Evolutionary conservation across 2,797 vertebrate species (phyloP).

Genomic region (Heliangelus exortis): DNA sequence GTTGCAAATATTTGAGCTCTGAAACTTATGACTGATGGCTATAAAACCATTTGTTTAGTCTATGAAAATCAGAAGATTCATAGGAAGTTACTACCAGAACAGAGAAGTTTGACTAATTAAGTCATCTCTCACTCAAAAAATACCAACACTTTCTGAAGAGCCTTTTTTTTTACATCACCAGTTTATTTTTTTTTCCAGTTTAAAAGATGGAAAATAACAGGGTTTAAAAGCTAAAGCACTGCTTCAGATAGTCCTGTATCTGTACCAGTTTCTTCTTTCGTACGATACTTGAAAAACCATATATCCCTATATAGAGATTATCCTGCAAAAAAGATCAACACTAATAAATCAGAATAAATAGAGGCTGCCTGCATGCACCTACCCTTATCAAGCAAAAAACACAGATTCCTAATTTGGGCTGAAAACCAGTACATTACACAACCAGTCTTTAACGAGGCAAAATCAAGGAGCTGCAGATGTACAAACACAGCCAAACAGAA

Average conservation of each 20-base stretch:
- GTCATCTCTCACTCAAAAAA: background rate
- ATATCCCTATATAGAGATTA: background rate
- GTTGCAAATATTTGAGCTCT: background rate
- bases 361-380: background rate
- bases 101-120: background rate
- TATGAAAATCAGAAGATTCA: too few species aligned
- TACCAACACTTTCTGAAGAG: background rate
- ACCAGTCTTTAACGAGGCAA: background rate
- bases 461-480: background rate
- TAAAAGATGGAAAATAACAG: background rate
- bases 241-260: background rate
- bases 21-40: too few species aligned
- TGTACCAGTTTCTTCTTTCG: too few species aligned
- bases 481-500: background rate
- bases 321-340: background rate
- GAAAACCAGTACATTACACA: background rate
- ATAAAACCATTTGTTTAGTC: too few species aligned
- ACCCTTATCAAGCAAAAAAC: background rate
- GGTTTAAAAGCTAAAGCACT: background rate
- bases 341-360: background rate
- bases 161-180: background rate
- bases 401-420: background rate
- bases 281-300: background rate
- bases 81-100: background rate
- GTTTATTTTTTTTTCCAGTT: background rate